A percentile compares a stretch with the other conserved stretches of the same genome.
Conservation (phyloP, 2,888 invertebrate species). For the Parnassius mnemosyne region DNA sequence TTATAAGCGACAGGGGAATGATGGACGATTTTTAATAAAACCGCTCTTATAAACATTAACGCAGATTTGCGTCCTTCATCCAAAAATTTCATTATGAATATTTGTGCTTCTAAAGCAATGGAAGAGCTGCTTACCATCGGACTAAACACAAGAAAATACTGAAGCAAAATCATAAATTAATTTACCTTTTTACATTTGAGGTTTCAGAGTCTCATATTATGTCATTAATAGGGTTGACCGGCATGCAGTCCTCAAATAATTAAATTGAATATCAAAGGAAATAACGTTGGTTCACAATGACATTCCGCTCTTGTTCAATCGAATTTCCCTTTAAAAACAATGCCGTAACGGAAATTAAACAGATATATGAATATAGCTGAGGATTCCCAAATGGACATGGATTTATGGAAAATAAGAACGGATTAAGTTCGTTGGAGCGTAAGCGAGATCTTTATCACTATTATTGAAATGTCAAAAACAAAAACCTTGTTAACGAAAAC, state of each 20-base stretch:
- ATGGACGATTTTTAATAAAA: conserved; percentile 41
- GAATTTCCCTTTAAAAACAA: conserved; percentile 73
- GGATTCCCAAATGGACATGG: conserved; percentile 50
- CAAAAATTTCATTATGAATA: conserved; percentile 23
- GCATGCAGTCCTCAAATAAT: conserved; percentile 65
- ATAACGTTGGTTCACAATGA: conserved; percentile 69
- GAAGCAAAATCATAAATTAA: conserved; percentile 42
- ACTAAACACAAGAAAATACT: conserved; percentile 33
- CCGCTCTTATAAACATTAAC: conserved; percentile 20
- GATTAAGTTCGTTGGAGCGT: conserved; percentile 20
- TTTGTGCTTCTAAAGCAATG: conserved; percentile 7
- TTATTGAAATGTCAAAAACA: conserved; percentile 24
- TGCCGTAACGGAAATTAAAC: conserved; percentile 73
- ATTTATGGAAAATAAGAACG: conserved; percentile 23
- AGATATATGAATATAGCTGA: conserved; percentile 41
- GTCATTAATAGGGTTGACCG: conserved; percentile 48
- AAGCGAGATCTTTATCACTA: conserved; percentile 21
- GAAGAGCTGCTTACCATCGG: conserved; percentile 6
- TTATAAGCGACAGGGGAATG: conserved; percentile 31
- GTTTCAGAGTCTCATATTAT: conserved; percentile 45
- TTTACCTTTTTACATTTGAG: conserved; percentile 46
- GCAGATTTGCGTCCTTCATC: conserved; percentile 21
- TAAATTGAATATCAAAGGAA: conserved; percentile 73
- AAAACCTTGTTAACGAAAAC: conserved; percentile 13
- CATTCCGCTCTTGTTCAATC: conserved; percentile 63